Conservation (phyloP, 2,797 vertebrate species). For the Coregonus suidteri region DNA sequence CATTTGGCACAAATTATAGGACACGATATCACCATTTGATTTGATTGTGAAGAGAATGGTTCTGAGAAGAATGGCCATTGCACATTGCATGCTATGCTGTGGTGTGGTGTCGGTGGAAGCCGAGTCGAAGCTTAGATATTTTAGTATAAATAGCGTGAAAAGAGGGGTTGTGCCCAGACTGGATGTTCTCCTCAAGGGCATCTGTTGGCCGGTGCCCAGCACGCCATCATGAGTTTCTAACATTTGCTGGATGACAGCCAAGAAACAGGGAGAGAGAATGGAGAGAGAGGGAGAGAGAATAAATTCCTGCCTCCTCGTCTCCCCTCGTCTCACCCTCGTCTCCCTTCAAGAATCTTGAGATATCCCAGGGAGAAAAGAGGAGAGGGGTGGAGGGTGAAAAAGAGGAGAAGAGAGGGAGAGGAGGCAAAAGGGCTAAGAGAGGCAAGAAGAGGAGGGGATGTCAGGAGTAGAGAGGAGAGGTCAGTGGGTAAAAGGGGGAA, state of each 20-base stretch:
- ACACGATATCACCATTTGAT: not conserved
- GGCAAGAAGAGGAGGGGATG: constrained; percentile 21
- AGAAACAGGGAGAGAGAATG: constrained; percentile 16
- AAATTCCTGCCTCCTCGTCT: no score
- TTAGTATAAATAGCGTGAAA: constrained; percentile 70
- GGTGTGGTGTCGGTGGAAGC: constrained; percentile 35
- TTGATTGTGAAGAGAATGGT: constrained; percentile 19
- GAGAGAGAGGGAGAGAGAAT: constrained; percentile 4
- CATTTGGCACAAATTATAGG: not conserved
- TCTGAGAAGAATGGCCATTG: constrained; percentile 30
- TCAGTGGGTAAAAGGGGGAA: constrained; percentile 2
- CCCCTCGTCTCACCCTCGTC: constrained; percentile 17
- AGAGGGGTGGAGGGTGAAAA: not conserved
- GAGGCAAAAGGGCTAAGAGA: no score
- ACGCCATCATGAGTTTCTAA: constrained; percentile 54
- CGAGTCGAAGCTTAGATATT: constrained; percentile 44
- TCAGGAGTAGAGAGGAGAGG: constrained; percentile 5
- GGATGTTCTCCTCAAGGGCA: constrained; percentile 74
- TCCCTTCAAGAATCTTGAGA: not conserved
- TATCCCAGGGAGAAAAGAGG: not conserved
- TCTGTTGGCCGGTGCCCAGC: constrained; percentile 62
- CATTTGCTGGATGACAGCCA: constrained; percentile 62
- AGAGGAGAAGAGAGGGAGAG: constrained; percentile 4
- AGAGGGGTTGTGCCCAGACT: constrained; percentile 67
- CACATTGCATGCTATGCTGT: constrained; percentile 28